Evolutionary conservation across 1,140 invertebrate species (phyloP).

Genomic region (Zaprionus lachaisei): DNA sequence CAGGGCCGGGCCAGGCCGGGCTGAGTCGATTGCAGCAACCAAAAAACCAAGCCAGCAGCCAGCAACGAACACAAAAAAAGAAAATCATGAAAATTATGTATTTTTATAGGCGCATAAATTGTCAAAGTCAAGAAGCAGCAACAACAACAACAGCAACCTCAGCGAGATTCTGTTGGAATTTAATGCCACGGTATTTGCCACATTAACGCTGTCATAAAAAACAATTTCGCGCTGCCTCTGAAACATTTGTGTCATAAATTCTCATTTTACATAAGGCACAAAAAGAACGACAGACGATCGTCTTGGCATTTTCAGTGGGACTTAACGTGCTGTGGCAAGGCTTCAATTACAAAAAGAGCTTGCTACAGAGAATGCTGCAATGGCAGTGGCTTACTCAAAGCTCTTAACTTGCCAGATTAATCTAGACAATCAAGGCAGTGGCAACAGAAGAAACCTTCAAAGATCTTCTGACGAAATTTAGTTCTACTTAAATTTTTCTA

Average conservation of each 20-base stretch:
- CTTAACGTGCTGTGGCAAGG: constrained; percentile 11
- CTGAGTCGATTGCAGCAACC: constrained; percentile 26
- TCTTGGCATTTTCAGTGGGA: constrained; percentile 51
- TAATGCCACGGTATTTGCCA: constrained; percentile 55
- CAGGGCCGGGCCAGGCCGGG: constrained; percentile 39
- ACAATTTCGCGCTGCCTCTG: constrained; percentile 57
- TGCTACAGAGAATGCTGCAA: background rate
- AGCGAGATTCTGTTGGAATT: constrained; percentile 41
- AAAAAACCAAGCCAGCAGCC: constrained; percentile 24
- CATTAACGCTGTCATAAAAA: constrained; percentile 69
- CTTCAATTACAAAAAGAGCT: constrained; percentile 38
- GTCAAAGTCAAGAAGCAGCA: constrained; percentile 30
- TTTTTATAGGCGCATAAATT: constrained; percentile 70
- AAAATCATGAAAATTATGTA: constrained; percentile 44
- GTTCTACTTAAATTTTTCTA: background rate
- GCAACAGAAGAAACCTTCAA: no score
- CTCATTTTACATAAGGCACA: constrained; percentile 38
- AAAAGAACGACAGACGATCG: constrained; percentile 18
- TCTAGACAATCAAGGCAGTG: background rate
- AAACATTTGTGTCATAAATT: constrained; percentile 70
- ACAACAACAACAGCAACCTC: background rate
- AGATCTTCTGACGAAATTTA: background rate
- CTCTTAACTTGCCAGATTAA: background rate
- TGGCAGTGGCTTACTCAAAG: constrained; percentile 1
- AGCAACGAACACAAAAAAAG: constrained; percentile 20